Evolutionary conservation across 2,888 invertebrate species (phyloP).

Genomic region (Folsomia candida): DNA sequence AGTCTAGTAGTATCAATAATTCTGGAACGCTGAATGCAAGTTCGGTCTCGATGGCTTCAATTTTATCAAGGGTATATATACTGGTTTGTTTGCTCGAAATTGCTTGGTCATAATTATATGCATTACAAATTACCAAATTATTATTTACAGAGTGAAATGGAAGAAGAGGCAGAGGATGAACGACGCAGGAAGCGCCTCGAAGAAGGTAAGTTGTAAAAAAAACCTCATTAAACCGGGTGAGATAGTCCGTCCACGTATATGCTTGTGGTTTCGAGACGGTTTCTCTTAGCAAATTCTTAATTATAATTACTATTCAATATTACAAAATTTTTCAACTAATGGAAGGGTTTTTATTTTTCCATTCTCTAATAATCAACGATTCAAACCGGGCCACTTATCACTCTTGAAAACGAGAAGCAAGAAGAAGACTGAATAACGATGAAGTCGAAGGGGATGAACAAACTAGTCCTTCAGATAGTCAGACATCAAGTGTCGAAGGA

Average conservation of each 20-base stretch:
- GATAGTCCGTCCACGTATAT: too few species aligned
- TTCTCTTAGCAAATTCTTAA: too few species aligned
- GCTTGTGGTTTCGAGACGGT: too few species aligned
- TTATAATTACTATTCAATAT: too few species aligned
- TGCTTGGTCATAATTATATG: background rate
- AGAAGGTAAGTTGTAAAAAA: too few species aligned
- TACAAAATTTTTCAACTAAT: too few species aligned
- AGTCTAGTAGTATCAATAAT: conserved; percentile 12
- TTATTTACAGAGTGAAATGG: conserved; percentile 30
- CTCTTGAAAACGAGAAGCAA: too few species aligned
- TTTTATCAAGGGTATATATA: conserved; percentile 25
- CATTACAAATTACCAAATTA: background rate
- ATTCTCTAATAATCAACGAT: too few species aligned
- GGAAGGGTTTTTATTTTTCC: too few species aligned
- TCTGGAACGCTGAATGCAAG: conserved; percentile 21
- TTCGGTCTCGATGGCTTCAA: conserved; percentile 20
- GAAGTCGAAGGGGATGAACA: conserved; percentile 68
- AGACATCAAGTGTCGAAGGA: conserved; percentile 75
- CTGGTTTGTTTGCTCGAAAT: background rate
- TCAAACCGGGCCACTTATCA: too few species aligned
- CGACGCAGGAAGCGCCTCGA: conserved; percentile 73
- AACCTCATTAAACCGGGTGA: too few species aligned
- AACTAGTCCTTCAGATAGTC: conserved; percentile 70
- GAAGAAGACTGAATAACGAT: conserved; percentile 80
- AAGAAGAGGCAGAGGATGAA: conserved; percentile 52